Evolutionary conservation across 1,140 invertebrate species (phyloP), one percentile per base, ranked within the genome.

Genomic region (Eupristina koningsbergeri): DNA sequence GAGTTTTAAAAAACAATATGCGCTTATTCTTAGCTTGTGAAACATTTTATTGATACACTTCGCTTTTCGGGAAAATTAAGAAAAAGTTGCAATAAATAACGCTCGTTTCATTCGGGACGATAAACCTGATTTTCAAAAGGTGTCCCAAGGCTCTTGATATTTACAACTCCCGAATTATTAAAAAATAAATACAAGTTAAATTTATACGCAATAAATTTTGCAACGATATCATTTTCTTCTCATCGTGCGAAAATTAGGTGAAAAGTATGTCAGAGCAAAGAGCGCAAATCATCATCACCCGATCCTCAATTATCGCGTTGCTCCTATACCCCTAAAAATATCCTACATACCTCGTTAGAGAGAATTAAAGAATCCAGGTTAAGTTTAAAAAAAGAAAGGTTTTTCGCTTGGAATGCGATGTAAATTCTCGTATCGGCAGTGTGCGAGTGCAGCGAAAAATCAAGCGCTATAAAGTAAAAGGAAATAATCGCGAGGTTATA

Each of bases 251-350:
- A 11, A 61, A 78, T 74, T 50, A 47, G 29, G 73, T 17, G 15
- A 41, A 50, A 41, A 36, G 9, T 41, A 41, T 13, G 29, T 34
- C 15, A 22, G 31, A 8, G 9, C 29, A 47, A 73, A 47, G 39
- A 47, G 71, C n/a, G 71, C 71, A 47, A 47, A 73, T 47, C 41
- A 47, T 47, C 39, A 17, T 41, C 29, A 31, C 9, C 9, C 31
- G 71, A 74, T 45, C 71, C 26, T 64, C 53, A 75, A 82, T 82
- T 76, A 64, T 61, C 58, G 34, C 58, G 80, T 75, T 73, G 64
- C 53, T 64, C 0, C 15, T 74, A 26, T 82, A 45, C 64, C 61
- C 36, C 71, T 82, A 75, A 75, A 82, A 47, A 82, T 82, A 82
- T 29, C n/a, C 22, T 15, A 11, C 34, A 50, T 64, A 64, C 29